These are phyloP conservation scores for Cephalotes varians DNA, from an alignment of 2,888 invertebrate species.

Conservation along the genomic window DNA sequence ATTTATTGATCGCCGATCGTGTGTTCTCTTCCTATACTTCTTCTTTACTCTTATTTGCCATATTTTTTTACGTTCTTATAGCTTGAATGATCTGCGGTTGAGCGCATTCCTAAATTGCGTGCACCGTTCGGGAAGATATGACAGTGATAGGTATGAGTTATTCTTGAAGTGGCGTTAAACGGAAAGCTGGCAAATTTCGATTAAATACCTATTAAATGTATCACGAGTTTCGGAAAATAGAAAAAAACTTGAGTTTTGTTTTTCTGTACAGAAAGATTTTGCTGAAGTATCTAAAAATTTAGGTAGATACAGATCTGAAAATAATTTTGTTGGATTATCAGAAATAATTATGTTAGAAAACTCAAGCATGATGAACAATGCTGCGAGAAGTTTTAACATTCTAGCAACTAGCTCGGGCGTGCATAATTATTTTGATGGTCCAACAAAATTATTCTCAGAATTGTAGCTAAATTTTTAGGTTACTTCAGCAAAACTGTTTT, in stretches of 20 bases:
- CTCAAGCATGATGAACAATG: no score
- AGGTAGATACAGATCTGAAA: no score
- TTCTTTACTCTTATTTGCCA: neutral
- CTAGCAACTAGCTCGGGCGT: no score
- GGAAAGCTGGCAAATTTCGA: neutral
- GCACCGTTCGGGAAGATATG: neutral
- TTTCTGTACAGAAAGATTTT: no score
- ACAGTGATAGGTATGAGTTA: neutral
- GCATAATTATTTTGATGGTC: no score
- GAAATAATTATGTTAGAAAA: no score
- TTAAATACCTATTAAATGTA: neutral
- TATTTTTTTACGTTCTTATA: neutral
- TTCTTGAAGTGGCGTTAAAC: neutral
- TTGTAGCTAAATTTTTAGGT: no score
- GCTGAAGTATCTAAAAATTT: no score
- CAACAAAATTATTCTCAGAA: no score
- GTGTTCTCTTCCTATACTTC: constrained; percentile 32
- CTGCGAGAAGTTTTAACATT: no score
- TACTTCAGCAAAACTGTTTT: no score
- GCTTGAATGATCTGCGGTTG: neutral
- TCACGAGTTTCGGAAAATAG: neutral
- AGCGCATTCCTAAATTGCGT: neutral
- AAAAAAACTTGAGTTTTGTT: neutral
- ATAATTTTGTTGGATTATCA: no score
- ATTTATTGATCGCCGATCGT: constrained; percentile 73